Evolutionary conservation across 1,140 invertebrate species (phyloP), one percentile per base, ranked within the genome.

Genomic region (Muscidifurax raptorellus): DNA sequence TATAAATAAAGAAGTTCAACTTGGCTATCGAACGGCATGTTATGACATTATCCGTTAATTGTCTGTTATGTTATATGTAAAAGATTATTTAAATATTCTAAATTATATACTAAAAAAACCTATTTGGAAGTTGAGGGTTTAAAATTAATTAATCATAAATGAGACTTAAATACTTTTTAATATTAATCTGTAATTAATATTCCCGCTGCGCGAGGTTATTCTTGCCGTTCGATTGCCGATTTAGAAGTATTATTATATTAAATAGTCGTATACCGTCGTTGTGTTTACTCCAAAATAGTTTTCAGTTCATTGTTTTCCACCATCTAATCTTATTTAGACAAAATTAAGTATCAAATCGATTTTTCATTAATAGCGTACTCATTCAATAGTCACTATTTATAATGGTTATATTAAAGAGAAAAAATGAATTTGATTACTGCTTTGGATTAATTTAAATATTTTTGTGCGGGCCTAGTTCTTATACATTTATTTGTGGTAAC

Each of bases 381-480:
- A 83, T 78, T 69, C 13, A 47, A 69, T 82, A 44, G 59, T 52
- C 2, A 78, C 74, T 36, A 64, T 71, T 83, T 83, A 69, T 83
- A 69, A 40, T 77, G 76, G 64, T 67, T 10, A 83, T 52, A n/a
- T 40, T 15, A 18, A n/a, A 22, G 47, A 30, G n/a, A 80, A 47
- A 83, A 74, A 72, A 66, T 66, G 69, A 52, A 82, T 75, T 72
- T 79, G 75, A 67, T 87, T 82, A 76, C 76, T 76, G 59, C 66
- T 84, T 85, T 87, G 83, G 80, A 85, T 27, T 72, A 79, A 66
- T 85, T 81, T 82, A 67, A 82, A 74, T 52, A 66, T 84, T 72
- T 86, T 85, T 79, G 84, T 86, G 64, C 84, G 80, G 88, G 88
- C 86, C 86, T 87, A 87, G 86, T 87, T 90, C 87, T 87, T 87